phyloP scores from a whole-genome alignment of 2,113 vertebrate genomes.

The Morone chrysops region DNA sequence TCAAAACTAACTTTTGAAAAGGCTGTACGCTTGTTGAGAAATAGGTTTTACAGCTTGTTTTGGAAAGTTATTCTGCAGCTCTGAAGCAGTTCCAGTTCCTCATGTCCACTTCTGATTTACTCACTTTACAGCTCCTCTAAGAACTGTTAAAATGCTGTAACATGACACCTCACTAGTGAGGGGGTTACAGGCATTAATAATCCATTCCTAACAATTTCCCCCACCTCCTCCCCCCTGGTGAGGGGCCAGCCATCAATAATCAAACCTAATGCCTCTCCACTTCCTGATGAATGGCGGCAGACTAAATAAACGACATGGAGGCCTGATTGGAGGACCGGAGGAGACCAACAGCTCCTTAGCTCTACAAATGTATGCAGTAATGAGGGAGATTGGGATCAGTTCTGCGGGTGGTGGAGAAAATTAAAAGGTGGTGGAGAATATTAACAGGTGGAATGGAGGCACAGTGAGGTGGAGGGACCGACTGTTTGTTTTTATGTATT shows the following conservation, averaged over 20 bases:
- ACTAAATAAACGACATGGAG: constrained; percentile 65
- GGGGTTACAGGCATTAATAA: constrained; percentile 55
- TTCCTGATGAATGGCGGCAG: constrained; percentile 69
- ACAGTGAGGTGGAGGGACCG: not conserved
- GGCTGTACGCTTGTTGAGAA: not conserved
- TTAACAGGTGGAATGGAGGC: not conserved
- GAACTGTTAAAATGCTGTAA: constrained; percentile 11
- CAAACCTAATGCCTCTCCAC: constrained; percentile 66
- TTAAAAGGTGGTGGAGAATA: not conserved
- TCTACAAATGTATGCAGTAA: constrained; percentile 60
- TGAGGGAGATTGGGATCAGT: constrained; percentile 47
- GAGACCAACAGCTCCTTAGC: constrained; percentile 39
- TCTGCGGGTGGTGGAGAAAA: constrained; percentile 10
- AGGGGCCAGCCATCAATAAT: constrained; percentile 68
- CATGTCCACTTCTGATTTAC: constrained; percentile 4
- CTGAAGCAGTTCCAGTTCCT: not conserved
- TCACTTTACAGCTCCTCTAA: not conserved
- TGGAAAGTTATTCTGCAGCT: not conserved
- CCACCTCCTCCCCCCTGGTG: not conserved
- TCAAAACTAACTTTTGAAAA: not conserved
- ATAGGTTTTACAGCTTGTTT: constrained; percentile 10
- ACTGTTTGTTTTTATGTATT: not conserved
- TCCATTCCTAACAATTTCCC: constrained; percentile 13
- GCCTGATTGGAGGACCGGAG: constrained; percentile 38
- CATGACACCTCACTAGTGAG: not conserved